Percentiles rank a stretch among this genome's conserved stretches.
Evolutionary conservation across 2,113 vertebrate genomes (phyloP).

Genomic region (Oryzias javanicus): DNA sequence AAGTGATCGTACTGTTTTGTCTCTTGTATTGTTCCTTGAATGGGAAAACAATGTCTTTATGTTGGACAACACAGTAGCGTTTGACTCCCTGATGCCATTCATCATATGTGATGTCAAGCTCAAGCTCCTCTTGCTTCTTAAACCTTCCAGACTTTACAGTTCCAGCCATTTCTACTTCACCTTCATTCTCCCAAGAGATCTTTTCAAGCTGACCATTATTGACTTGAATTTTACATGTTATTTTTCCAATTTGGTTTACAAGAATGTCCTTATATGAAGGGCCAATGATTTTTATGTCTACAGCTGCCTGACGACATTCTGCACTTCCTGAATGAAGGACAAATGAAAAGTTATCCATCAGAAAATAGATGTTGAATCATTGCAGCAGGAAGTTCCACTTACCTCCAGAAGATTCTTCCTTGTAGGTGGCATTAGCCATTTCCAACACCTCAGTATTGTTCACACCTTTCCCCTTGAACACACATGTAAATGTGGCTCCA

Average conservation of each 20-base stretch:
- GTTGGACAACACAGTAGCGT: constrained; percentile 38
- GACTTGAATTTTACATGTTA: constrained; percentile 12
- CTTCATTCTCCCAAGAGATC: constrained; percentile 2
- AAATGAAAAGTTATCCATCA: background rate
- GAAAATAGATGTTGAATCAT: background rate
- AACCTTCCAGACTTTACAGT: too few relatives aligned
- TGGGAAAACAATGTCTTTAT: rapidly evolving
- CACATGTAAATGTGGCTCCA: background rate
- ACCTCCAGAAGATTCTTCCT: rapidly evolving
- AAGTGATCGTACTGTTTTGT: constrained; percentile 54
- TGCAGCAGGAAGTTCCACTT: constrained; percentile 6
- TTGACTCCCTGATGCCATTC: constrained; percentile 57
- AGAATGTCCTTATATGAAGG: constrained; percentile 27
- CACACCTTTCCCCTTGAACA: constrained; percentile 27
- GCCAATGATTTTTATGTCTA: background rate
- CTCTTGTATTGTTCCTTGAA: background rate
- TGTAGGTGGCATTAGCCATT: too few relatives aligned
- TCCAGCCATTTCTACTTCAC: rapidly evolving
- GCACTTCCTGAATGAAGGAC: rapidly evolving
- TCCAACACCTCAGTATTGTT: too few relatives aligned
- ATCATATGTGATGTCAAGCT: constrained; percentile 25
- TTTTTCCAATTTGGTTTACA: rapidly evolving
- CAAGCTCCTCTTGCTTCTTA: too few relatives aligned
- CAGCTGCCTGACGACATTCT: background rate
- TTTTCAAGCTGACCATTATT: rapidly evolving